Percentiles rank a stretch among this genome's conserved stretches.
These are phyloP conservation scores for Rhea americana DNA, from an alignment of 2,113 vertebrate species.

Conservation along the genomic window DNA sequence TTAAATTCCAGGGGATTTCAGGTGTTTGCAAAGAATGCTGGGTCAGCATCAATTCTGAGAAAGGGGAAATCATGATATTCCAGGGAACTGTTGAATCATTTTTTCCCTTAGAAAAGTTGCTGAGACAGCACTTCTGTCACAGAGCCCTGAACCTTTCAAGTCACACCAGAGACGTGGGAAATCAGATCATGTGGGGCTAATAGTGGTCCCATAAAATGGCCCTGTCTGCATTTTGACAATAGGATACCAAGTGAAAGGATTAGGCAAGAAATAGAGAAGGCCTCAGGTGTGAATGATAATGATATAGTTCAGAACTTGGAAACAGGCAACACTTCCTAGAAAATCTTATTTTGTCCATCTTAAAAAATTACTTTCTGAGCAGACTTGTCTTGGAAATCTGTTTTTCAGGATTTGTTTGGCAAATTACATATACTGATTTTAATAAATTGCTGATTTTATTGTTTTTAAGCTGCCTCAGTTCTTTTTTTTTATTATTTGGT, in stretches of 20 bases:
- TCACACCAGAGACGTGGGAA: background rate
- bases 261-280: background rate
- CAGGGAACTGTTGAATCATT: background rate
- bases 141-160: background rate
- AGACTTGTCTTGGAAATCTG: background rate
- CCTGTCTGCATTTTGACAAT: background rate
- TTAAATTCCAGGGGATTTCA: background rate
- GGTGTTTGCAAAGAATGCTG: background rate
- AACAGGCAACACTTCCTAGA: background rate
- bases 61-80: background rate
- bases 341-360: background rate
- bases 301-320: background rate
- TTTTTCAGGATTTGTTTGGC: background rate
- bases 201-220: background rate
- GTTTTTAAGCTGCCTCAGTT: background rate
- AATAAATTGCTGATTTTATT: background rate
- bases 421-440: background rate
- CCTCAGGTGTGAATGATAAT: background rate
- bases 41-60: background rate
- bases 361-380: background rate
- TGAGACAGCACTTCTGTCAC: background rate
- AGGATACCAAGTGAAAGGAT: background rate
- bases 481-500: background rate
- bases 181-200: background rate
- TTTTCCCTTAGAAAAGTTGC: background rate